phyloP scores from a whole-genome alignment of 2,113 vertebrate species.

The Tautogolabrus adspersus region DNA sequence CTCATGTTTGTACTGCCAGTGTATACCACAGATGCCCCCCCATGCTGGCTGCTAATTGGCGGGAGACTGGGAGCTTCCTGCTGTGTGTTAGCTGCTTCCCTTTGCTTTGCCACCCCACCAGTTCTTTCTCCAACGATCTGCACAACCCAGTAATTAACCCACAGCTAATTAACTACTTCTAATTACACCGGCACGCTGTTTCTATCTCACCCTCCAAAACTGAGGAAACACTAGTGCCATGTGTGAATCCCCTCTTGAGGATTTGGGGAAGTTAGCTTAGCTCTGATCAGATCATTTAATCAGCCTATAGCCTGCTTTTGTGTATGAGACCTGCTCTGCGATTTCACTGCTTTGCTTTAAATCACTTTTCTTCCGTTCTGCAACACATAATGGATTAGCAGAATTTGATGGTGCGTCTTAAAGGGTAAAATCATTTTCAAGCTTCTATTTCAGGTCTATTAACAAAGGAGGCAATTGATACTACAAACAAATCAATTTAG shows the following conservation, averaged over 20 bases:
- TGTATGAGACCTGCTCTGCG: slow-evolving; percentile 23
- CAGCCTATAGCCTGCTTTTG: slow-evolving; percentile 26
- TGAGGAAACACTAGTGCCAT: slow-evolving; percentile 75
- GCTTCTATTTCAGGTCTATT: slow-evolving; percentile 74
- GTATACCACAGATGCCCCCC: slow-evolving; percentile 54
- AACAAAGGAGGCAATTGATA: slow-evolving; percentile 78
- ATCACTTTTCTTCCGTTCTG: slow-evolving; percentile 65
- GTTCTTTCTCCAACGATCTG: slow-evolving; percentile 78
- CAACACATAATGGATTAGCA: slow-evolving; percentile 71
- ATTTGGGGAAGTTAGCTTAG: slow-evolving; percentile 52
- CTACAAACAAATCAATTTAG: slow-evolving; percentile 75
- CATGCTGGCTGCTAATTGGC: slow-evolving; percentile 85
- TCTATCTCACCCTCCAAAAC: slow-evolving; percentile 91
- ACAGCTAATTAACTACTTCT: slow-evolving; percentile 99
- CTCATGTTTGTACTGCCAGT: slow-evolving; percentile 73
- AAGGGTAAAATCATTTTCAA: slow-evolving; percentile 73
- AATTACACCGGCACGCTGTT: slow-evolving; percentile 95
- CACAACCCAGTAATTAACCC: slow-evolving; percentile 97
- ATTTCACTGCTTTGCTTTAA: slow-evolving; percentile 45
- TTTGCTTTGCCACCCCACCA: slow-evolving; percentile 80
- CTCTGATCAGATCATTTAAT: slow-evolving; percentile 54
- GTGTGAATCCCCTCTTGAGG: slow-evolving; percentile 59
- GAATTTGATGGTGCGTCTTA: slow-evolving; percentile 67
- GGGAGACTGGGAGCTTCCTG: slow-evolving; percentile 85
- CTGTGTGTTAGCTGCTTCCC: slow-evolving; percentile 81